These are phyloP conservation scores for Drosophila antonietae DNA, from an alignment of 2,888 invertebrate genomes.

Conservation along the genomic window DNA sequence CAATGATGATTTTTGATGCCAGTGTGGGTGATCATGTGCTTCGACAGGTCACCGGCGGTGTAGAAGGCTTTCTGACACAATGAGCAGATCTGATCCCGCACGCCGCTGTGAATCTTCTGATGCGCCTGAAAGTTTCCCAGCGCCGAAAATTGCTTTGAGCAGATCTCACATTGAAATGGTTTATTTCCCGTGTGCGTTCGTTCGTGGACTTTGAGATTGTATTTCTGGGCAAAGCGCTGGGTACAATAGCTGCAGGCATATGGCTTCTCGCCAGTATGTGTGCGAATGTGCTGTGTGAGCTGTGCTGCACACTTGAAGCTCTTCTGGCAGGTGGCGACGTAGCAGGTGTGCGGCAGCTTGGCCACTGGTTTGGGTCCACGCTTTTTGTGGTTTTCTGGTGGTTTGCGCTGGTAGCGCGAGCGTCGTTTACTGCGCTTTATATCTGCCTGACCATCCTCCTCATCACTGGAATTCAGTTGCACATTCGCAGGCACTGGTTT, in stretches of 20 bases:
- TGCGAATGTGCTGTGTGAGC: conserved; percentile 87
- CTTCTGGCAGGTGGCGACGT: conserved; percentile 86
- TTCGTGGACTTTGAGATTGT: conserved; percentile 87
- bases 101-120: conserved; percentile 87
- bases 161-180: conserved; percentile 88
- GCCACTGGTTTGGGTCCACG: conserved; percentile 87
- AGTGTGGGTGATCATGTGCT: conserved; percentile 87
- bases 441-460: conserved; percentile 73
- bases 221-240: conserved; percentile 87
- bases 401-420: conserved; percentile 86
- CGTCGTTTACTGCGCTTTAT: conserved; percentile 77
- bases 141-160: conserved; percentile 87
- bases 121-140: conserved; percentile 88
- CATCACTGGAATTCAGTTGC: conserved; percentile 54
- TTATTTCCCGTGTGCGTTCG: conserved; percentile 87
- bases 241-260: conserved; percentile 87
- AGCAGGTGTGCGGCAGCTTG: conserved; percentile 86
- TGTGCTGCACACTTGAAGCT: conserved; percentile 88
- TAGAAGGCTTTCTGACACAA: conserved; percentile 87
- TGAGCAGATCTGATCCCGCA: conserved; percentile 87
- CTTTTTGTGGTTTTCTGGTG: conserved; percentile 86
- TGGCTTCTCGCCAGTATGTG: conserved; percentile 87
- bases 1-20: conserved; percentile 87
- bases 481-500: conserved; percentile 49
- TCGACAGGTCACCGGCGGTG: conserved; percentile 87